phyloP scores from a whole-genome alignment of 1,140 invertebrate genomes.

The Ceratoteleas bidentatus region DNA sequence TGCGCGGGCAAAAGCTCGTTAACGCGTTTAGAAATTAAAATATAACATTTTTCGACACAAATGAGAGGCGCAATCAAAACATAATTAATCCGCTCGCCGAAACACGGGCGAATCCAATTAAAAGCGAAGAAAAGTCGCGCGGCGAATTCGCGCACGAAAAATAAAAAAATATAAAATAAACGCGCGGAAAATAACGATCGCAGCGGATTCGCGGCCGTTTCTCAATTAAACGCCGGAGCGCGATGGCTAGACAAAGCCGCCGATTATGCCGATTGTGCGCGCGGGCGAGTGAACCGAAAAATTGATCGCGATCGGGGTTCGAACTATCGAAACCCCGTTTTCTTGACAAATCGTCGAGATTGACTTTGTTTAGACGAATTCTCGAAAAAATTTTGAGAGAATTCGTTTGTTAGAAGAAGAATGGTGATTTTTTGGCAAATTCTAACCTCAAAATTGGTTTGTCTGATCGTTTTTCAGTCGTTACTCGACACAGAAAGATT shows the following conservation, averaged over 20 bases:
- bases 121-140: constrained; percentile 26
- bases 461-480: too few species aligned
- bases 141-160: neutral
- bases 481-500: too few species aligned
- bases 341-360: too few species aligned
- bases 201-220: constrained; percentile 25
- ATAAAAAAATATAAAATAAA: constrained; percentile 1
- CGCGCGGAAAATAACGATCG: constrained; percentile 14
- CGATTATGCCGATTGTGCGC: too few species aligned
- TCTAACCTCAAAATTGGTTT: too few species aligned
- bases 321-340: too few species aligned
- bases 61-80: constrained; percentile 47
- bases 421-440: too few species aligned
- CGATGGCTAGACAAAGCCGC: constrained; percentile 44
- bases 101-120: constrained; percentile 22
- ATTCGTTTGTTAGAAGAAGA: too few species aligned
- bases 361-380: too few species aligned
- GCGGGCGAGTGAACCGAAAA: too few species aligned
- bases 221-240: constrained; percentile 28
- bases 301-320: too few species aligned
- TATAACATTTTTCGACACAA: constrained; percentile 31
- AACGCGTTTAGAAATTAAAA: constrained; percentile 45
- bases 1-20: constrained; percentile 30
- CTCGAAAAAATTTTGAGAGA: too few species aligned
- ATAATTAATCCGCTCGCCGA: constrained; percentile 36